phyloP scores from a whole-genome alignment of 2,113 vertebrate genomes.

The rabbit (Oryctolagus cuniculus) region DNA sequence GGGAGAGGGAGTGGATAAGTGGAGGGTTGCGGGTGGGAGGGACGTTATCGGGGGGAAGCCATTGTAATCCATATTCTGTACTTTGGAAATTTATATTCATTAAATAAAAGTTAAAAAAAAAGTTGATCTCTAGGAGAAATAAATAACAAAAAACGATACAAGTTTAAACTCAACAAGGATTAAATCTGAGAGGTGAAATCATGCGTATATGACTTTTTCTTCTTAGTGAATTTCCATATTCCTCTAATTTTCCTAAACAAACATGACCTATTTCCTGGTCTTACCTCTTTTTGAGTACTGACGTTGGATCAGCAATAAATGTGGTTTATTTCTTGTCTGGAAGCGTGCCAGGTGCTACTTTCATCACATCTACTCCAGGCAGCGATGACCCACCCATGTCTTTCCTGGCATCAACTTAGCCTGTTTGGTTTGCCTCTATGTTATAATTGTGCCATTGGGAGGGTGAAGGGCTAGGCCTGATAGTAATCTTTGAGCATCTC shows the following conservation, averaged over 20 bases:
- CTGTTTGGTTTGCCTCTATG: neutral
- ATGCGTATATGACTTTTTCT: neutral
- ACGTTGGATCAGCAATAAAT: neutral
- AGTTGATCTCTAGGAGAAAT: neutral
- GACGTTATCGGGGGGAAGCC: too few species aligned
- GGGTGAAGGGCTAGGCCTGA: neutral
- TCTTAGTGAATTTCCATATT: constrained; percentile 20
- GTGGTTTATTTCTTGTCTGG: neutral
- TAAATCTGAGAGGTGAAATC: neutral
- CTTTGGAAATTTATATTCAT: too few species aligned
- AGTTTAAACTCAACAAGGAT: neutral
- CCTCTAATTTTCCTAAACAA: neutral
- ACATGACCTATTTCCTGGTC: neutral
- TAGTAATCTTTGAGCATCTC: neutral
- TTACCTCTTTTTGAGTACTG: neutral
- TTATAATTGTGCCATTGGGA: neutral
- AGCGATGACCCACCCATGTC: neutral
- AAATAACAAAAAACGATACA: neutral
- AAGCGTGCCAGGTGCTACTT: neutral
- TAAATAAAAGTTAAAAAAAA: too few species aligned
- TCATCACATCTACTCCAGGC: neutral
- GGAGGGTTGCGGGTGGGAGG: too few species aligned
- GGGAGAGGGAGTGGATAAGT: too few species aligned
- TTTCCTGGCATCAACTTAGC: neutral
- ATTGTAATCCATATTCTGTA: too few species aligned